phyloP scores from a whole-genome alignment of 2,797 vertebrate species.

The Mormyrus proboscirostris region DNA sequence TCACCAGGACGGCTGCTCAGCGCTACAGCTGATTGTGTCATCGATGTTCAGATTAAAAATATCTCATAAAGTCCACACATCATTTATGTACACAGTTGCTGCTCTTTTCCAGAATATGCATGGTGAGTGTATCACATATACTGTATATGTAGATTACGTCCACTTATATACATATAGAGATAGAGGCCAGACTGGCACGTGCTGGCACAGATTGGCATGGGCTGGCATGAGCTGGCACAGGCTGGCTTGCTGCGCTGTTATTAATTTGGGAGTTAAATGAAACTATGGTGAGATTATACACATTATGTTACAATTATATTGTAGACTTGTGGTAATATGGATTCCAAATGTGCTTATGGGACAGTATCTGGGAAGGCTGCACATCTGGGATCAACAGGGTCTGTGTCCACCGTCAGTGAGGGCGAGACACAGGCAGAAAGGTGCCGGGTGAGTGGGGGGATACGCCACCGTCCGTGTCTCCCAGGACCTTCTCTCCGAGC shows the following conservation, averaged over 20 bases:
- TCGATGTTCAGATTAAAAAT: background rate
- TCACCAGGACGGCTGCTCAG: background rate
- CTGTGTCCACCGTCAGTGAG: no score
- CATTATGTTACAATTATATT: background rate
- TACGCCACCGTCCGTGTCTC: background rate
- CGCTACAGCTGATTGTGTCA: background rate
- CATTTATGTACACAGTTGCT: background rate
- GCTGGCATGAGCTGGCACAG: background rate
- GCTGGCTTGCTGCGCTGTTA: background rate
- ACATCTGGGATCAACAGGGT: background rate
- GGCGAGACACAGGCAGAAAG: background rate
- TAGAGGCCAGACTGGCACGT: background rate
- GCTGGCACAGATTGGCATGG: background rate
- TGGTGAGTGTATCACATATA: background rate
- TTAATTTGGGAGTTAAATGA: background rate
- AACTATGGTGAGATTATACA: constrained; percentile 4
- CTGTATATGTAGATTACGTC: background rate
- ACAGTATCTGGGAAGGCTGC: background rate
- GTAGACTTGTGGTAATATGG: background rate
- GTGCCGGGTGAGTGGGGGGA: background rate
- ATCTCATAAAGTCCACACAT: background rate
- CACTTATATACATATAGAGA: background rate
- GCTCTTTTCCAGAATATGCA: background rate
- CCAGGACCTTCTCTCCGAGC: background rate
- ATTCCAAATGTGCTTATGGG: background rate